phyloP scores from a whole-genome alignment of 2,888 invertebrate species.

The Chouioia cunea region DNA sequence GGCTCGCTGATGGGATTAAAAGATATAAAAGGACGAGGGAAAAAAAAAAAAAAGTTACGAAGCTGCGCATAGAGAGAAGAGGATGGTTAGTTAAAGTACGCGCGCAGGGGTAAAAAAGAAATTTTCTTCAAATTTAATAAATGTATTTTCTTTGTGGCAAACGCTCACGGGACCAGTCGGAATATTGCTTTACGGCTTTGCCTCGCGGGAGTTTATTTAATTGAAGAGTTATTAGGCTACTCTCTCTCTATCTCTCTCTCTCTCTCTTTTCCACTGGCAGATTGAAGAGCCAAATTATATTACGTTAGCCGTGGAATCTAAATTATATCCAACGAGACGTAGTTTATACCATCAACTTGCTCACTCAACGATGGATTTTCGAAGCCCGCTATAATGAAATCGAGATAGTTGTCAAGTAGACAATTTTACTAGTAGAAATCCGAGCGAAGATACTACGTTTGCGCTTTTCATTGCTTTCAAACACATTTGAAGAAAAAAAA shows the following conservation, averaged over 20 bases:
- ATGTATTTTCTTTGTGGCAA: slow-evolving; percentile 13
- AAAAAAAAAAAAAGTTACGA: slow-evolving; percentile 10
- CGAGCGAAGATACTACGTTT: no score
- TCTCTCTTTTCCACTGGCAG: neutral
- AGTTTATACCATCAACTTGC: no score
- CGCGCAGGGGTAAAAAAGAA: slow-evolving; percentile 4
- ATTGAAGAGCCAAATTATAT: no score
- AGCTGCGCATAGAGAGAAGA: neutral
- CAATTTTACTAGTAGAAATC: no score
- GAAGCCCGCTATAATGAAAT: no score
- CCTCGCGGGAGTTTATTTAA: slow-evolving; percentile 22
- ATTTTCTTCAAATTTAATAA: slow-evolving; percentile 42
- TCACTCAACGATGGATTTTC: no score
- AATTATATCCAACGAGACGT: no score
- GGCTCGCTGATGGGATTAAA: slow-evolving; percentile 59
- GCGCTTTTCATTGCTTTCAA: no score
- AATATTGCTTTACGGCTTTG: slow-evolving; percentile 3
- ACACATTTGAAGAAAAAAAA: no score
- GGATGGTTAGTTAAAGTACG: slow-evolving; percentile 11
- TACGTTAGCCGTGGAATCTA: no score
- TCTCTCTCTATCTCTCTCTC: neutral
- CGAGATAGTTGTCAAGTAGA: no score
- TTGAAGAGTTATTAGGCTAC: slow-evolving; percentile 18
- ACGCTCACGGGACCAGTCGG: slow-evolving; percentile 7
- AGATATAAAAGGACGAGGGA: slow-evolving; percentile 48